phyloP scores from a whole-genome alignment of 2,888 invertebrate species.

The Merodon equestris region DNA sequence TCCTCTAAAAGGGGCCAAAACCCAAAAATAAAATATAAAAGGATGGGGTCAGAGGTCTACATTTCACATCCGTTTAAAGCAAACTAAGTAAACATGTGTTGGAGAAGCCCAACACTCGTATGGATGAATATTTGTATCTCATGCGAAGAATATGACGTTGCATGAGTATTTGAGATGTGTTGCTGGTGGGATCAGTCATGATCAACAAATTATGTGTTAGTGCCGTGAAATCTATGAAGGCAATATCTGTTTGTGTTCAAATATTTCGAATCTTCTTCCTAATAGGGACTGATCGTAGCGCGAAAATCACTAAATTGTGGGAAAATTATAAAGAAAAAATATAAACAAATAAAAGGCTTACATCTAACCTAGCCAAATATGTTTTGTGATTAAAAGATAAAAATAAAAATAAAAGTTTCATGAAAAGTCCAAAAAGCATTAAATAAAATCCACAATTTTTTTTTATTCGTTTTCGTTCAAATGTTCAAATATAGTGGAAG shows the following conservation, averaged over 20 bases:
- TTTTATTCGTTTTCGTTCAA: neutral
- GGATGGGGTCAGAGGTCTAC: neutral
- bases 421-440: neutral
- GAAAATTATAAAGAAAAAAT: too few relatives aligned
- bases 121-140: conserved; percentile 11
- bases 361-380: neutral
- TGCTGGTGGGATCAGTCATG: conserved; percentile 33
- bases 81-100: conserved; percentile 42
- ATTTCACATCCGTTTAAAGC: conserved; percentile 5
- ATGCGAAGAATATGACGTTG: conserved; percentile 25
- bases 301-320: conserved; percentile 16
- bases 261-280: conserved; percentile 49
- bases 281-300: conserved; percentile 25
- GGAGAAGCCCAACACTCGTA: conserved; percentile 27
- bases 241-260: conserved; percentile 56
- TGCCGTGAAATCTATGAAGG: conserved; percentile 62
- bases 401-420: neutral
- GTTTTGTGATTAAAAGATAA: neutral
- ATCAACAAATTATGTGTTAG: conserved; percentile 50
- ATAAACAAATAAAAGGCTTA: conserved; percentile 17
- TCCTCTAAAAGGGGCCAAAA: conserved; percentile 37
- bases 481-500: neutral
- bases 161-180: conserved; percentile 48
- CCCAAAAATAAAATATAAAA: conserved; percentile 30
- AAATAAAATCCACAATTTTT: too few relatives aligned